phyloP scores from a whole-genome alignment of 1,140 invertebrate genomes.

The Diabrotica virgifera region DNA sequence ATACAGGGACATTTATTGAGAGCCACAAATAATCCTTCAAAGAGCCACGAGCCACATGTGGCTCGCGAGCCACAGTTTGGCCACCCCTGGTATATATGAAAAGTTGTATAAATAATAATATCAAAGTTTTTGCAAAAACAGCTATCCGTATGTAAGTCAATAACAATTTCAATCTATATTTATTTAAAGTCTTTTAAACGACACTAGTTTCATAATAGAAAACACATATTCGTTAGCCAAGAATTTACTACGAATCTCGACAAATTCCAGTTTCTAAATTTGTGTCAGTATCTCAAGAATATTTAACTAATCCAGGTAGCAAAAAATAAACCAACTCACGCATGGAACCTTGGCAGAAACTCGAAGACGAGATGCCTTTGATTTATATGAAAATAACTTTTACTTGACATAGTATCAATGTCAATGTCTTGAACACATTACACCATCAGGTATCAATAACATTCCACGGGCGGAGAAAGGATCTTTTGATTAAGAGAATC shows the following conservation, averaged over 20 bases:
- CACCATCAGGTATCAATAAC: slow-evolving; percentile 5
- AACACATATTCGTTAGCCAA: no score
- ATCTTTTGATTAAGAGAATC: not conserved
- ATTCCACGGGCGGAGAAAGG: not conserved
- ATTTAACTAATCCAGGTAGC: not conserved
- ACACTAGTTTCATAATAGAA: no score
- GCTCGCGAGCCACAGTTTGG: no score
- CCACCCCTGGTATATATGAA: no score
- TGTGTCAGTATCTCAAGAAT: slow-evolving; percentile 2
- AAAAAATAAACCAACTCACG: not conserved
- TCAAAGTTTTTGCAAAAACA: no score
- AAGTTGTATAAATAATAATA: no score
- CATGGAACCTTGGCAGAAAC: not conserved
- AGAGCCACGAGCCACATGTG: no score
- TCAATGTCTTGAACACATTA: slow-evolving; percentile 9
- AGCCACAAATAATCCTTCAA: no score
- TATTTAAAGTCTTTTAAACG: no score
- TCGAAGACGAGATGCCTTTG: not conserved
- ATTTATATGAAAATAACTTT: slow-evolving; percentile 15
- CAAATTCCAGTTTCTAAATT: slow-evolving; percentile 3
- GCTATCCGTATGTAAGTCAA: no score
- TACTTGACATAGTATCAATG: slow-evolving; percentile 8
- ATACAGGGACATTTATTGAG: no score
- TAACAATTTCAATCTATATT: no score
- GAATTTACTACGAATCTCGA: not conserved